Evolutionary conservation across 2,113 vertebrate species (phyloP), one percentile per base, ranked within the genome.

Genomic region (Brachyistius frenatus): DNA sequence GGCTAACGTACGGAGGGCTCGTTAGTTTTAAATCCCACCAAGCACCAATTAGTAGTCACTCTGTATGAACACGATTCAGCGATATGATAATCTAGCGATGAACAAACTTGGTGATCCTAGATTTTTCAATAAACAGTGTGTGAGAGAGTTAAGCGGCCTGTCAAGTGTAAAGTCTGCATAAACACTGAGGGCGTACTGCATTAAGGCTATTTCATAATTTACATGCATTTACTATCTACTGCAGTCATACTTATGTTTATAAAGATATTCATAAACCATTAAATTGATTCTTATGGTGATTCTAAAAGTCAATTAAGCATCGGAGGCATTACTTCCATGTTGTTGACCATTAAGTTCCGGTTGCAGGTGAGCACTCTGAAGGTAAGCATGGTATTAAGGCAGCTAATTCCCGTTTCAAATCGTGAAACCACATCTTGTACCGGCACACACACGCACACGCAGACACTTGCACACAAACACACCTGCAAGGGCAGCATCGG

Each of bases 381-480:
- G 63, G 73, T 82, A 39, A 76, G 53, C n/a, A 52, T 50, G 67
- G 64, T 61, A 62, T 87, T 86, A 70, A 75, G 16, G 8, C 55
- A 54, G 33, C 33, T 57, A 63, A 75, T 81, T 73, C 69, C 73
- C 65, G 56, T 72, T 80, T 80, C 70, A 83, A 76, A 78, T 73
- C 56, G 63, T 49, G 66, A 71, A 80, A 56, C 35, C 23, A 53
- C 52, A 76, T 70, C 73, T 72, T 32, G 41, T 15, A 35, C 41
- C 1, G 1, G 11, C 53, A 56, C 39, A 33, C 49, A 65, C 36
- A 57, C 62, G 58, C 39, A 49, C 70, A 35, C 14, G 33, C 53
- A 57, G 69, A 75, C 76, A 80, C 50, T n/a, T 41, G 69, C 82
- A 87, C 71, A 81, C 62, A 74, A 77, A 50, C 76, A 63, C 73